Evolutionary conservation across 2,113 vertebrate species (phyloP).

Genomic region (Hydrochoerus hydrochaeris): DNA sequence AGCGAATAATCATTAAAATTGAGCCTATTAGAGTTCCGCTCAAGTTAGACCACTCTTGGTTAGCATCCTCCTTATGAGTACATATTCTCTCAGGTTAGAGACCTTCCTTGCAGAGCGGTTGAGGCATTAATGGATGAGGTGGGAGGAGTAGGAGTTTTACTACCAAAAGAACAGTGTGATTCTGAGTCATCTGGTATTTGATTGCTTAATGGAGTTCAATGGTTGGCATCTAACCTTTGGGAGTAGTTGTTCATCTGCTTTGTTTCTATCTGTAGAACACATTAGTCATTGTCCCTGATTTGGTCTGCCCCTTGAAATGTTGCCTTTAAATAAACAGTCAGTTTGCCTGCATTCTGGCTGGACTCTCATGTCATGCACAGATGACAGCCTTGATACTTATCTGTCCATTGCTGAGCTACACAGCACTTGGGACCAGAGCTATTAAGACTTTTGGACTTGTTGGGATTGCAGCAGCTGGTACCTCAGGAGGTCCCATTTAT

Average conservation of each 20-base stretch:
- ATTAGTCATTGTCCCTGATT: constrained; percentile 56
- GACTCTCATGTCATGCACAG: background rate
- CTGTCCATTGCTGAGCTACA: background rate
- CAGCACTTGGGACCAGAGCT: background rate
- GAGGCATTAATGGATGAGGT: constrained; percentile 15
- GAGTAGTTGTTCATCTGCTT: constrained; percentile 40
- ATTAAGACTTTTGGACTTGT: background rate
- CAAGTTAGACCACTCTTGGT: constrained; percentile 46
- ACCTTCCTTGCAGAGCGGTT: background rate
- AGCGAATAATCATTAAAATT: constrained; percentile 49
- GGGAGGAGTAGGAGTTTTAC: constrained; percentile 14
- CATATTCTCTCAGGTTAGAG: constrained; percentile 27
- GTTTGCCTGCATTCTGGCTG: constrained; percentile 5
- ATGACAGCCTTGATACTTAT: background rate
- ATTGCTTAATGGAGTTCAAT: constrained; percentile 68
- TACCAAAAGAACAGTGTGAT: constrained; percentile 40
- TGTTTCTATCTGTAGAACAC: constrained; percentile 39
- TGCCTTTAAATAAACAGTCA: constrained; percentile 56
- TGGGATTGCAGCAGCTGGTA: background rate
- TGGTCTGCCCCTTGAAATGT: constrained; percentile 35
- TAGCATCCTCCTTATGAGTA: constrained; percentile 50
- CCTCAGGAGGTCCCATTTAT: background rate
- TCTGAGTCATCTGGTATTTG: constrained; percentile 68
- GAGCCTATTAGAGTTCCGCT: constrained; percentile 25
- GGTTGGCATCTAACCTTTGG: constrained; percentile 63